phyloP scores from a whole-genome alignment of 1,140 invertebrate genomes.

The Bombus balteatus region DNA sequence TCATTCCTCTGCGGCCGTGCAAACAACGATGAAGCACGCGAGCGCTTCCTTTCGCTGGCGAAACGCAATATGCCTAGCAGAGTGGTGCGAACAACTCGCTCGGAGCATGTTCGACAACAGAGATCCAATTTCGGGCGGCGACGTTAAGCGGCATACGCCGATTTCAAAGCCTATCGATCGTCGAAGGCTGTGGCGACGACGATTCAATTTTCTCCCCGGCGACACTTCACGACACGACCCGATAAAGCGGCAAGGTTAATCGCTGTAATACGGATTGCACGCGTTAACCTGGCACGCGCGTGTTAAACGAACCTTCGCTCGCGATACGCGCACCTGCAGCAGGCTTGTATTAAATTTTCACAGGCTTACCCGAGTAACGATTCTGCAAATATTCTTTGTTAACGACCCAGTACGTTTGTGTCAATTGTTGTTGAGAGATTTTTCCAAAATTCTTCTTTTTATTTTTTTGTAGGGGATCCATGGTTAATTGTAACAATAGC shows the following conservation, averaged over 20 bases:
- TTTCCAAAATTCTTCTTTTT: too few relatives aligned
- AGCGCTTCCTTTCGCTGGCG: slow-evolving; percentile 33
- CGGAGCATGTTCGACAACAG: slow-evolving; percentile 40
- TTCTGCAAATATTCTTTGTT: too few relatives aligned
- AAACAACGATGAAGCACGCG: slow-evolving; percentile 32
- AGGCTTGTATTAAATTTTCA: too few relatives aligned
- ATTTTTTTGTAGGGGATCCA: too few relatives aligned
- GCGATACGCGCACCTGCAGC: too few relatives aligned
- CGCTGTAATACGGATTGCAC: slow-evolving; percentile 21
- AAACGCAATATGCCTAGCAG: slow-evolving; percentile 47
- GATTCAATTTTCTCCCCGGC: slow-evolving; percentile 33
- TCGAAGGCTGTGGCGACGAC: not conserved
- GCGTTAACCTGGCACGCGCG: not conserved
- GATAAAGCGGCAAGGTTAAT: slow-evolving; percentile 31
- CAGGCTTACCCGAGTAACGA: too few relatives aligned
- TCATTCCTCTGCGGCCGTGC: slow-evolving; percentile 27
- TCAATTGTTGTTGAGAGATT: too few relatives aligned
- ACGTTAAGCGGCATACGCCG: slow-evolving; percentile 31
- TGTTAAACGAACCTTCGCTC: not conserved
- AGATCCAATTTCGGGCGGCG: slow-evolving; percentile 23
- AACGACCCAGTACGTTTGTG: too few relatives aligned
- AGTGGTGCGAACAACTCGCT: slow-evolving; percentile 33
- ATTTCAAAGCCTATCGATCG: slow-evolving; percentile 55
- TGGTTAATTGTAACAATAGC: too few relatives aligned
- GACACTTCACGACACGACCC: slow-evolving; percentile 8